Percentiles rank a stretch among this genome's conserved stretches.
phyloP scores from a whole-genome alignment of 2,797 vertebrate species.

The Galago senegalensis region DNA sequence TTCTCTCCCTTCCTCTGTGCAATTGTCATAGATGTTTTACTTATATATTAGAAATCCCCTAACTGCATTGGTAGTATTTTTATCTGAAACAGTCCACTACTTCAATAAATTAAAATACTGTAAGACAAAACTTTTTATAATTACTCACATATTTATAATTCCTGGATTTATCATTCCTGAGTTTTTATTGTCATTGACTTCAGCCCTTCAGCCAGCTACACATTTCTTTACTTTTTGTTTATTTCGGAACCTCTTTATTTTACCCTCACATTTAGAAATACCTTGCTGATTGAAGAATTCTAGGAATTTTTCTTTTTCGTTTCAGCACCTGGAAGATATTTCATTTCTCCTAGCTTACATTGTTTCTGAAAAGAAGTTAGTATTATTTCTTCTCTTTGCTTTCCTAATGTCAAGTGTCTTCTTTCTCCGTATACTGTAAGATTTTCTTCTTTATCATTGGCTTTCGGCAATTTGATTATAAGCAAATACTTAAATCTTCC shows the following conservation, averaged over 20 bases:
- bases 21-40: neutral
- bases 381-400: neutral
- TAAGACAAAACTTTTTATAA: neutral
- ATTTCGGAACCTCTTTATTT: neutral
- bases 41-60: neutral
- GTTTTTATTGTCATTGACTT: neutral
- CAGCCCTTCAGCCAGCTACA: neutral
- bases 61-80: neutral
- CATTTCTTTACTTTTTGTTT: neutral
- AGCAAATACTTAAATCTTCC: neutral
- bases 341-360: neutral
- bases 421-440: neutral
- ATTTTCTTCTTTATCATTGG: neutral
- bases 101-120: neutral
- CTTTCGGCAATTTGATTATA: constrained; percentile 5
- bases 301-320: neutral
- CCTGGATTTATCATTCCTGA: neutral
- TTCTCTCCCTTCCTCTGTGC: neutral
- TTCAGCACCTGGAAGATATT: neutral
- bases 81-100: neutral
- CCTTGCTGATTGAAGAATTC: neutral
- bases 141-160: neutral
- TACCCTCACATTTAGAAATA: neutral
- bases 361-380: constrained; percentile 2
- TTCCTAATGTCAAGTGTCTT: neutral